Base-by-base conservation (phyloP, 2,113 vertebrate genomes). In the Catagonus wagneri region DNA sequence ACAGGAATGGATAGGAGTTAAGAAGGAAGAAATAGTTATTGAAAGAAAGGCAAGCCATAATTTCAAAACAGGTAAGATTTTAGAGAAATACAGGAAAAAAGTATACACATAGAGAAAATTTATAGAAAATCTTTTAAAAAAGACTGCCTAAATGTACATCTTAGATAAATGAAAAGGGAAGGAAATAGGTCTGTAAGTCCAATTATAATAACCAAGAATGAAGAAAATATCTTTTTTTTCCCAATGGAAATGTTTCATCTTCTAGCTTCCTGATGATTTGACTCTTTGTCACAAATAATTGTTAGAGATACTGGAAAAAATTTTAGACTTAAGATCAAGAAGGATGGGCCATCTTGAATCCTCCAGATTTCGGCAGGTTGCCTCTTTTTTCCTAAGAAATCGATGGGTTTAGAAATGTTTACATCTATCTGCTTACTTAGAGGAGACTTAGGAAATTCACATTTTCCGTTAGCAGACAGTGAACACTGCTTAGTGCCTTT, bases 391-490 rank as follows among this genome's bases (percentile, higher is more conserved):
- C 19, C 44, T 66, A 54, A 84, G 65, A 93, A 56, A 71, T 72
- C 58, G 65, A 29, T 92, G 54, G 7, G 36, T 66, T 90, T 93
- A 29, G 60, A 76, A 83, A 90, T 84, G 44, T 93, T 96, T 75
- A 56, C 83, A 69, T 79, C 80, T 91, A 27, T 90, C 66, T 95
- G 83, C 81, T 95, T 92, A 80, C 65, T 92, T 89, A 76, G 61
- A 50, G 44, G 85, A 89, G 74, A 96, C 66, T 85, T 92, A 50
- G 76, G 85, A 96, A 96, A 81, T 85, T 88, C 81, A 17, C 44
- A 72, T 94, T 94, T 96, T 85, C 91, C 61, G 84, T 93, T 95
- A 93, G 76, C 39, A 65, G 69, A 90, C 71, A 90, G 19, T 63
- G 65, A 75, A 25, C 32, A 86, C 54, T 44, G 58, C 56, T 93